phyloP scores from a whole-genome alignment of 2,797 vertebrate genomes.

The Thunnus albacares region DNA sequence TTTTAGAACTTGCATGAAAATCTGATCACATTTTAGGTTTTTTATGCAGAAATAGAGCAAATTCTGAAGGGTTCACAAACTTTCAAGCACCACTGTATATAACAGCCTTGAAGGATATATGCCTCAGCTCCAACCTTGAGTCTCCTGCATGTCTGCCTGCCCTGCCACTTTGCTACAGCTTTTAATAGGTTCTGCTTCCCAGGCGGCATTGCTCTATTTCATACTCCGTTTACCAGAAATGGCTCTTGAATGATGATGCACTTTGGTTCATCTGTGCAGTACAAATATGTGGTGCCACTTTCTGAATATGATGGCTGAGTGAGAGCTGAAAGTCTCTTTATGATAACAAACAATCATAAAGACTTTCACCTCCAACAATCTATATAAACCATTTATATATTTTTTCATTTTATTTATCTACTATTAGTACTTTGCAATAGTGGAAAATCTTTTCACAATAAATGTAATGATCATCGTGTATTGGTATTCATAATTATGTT shows the following conservation, averaged over 20 bases:
- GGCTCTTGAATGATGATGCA: conserved; percentile 32
- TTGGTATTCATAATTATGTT: not conserved
- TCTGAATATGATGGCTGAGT: conserved; percentile 4
- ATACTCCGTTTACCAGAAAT: conserved; percentile 54
- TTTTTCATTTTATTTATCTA: too few relatives aligned
- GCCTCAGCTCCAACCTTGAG: conserved; percentile 68
- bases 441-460: not conserved
- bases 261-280: conserved; percentile 14
- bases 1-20: too few relatives aligned
- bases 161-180: conserved; percentile 56
- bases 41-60: too few relatives aligned
- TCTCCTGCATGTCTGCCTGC: conserved; percentile 46
- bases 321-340: not conserved
- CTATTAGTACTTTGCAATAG: not conserved
- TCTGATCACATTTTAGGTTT: too few relatives aligned
- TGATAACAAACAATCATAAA: not conserved
- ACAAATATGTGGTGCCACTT: not conserved
- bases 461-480: too few relatives aligned
- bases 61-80: too few relatives aligned
- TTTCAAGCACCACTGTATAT: not conserved
- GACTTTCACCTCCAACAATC: not conserved
- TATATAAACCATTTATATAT: not conserved
- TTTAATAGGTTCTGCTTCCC: conserved; percentile 67
- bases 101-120: conserved; percentile 55
- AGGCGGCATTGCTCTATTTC: conserved; percentile 66